Evolutionary conservation across 2,888 invertebrate species (phyloP), one percentile per base, ranked within the genome.

Genomic region (Sphinx pinastri): DNA sequence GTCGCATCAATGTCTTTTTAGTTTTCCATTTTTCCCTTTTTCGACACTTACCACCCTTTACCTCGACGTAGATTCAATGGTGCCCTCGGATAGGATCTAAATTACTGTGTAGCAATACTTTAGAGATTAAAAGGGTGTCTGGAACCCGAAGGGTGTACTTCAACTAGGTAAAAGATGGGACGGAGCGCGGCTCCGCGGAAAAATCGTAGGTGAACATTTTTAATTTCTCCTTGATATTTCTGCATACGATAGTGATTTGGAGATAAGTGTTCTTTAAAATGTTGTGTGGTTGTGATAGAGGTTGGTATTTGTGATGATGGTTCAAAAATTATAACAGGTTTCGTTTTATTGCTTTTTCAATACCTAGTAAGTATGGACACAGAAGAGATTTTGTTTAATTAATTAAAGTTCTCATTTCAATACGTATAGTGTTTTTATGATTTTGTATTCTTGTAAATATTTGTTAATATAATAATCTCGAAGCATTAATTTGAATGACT

Each of bases 61-160:
- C 82, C 77, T 76, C 77, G 74, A 80, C 83, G 83, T 82, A 86
- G 85, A 90, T 87, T 88, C 89, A 89, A 89, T 88, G 89, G 85
- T 80, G 78, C 86, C 84, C 85, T 83, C 82, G 83, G 91, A 92
- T 92, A 90, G 85, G 86, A 91, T 91, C 91, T 91, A 91, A 92
- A 92, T 92, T 91, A 90, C 90, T 84, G 81, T 83, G 86, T 88
- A 84, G 88, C 86, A 89, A 89, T 88, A 88, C 91, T 90, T 90
- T 86, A 86, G 85, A 88, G 90, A 91, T 91, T 90, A 90, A 91
- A 92, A 86, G 90, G 92, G 91, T 89, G 92, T 93, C 92, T 92
- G 92, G 79, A 75, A 87, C 90, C 89, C 74, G 80, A 78, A 90
- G 92, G 75, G 76, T 77, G 73, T 73, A 74, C 75, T 75, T 73